Evolutionary conservation across 37 sponge, comb jelly and placozoan species (phyloP).

Genomic region (Spongilla lacustris): DNA sequence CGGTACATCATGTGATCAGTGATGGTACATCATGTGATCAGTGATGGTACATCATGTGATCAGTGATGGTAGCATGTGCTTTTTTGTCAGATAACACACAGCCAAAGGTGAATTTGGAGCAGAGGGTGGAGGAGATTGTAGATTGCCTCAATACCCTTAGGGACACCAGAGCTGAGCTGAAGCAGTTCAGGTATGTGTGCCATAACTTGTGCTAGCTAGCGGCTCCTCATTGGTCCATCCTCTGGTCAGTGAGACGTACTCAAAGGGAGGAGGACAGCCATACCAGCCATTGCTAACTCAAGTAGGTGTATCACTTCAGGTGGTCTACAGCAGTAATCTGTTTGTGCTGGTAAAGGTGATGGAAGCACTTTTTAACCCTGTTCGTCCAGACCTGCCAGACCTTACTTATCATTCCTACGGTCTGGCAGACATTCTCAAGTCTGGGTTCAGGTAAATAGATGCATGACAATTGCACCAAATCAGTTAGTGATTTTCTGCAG

Average conservation of each 20-base stretch:
- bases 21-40: neutral
- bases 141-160: conserved; percentile 13
- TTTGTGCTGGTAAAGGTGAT: conserved; percentile 26
- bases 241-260: conserved; percentile 2
- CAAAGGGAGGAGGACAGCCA: neutral
- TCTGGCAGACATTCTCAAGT: conserved; percentile 38
- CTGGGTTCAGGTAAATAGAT: conserved; percentile 55
- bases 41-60: neutral
- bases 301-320: neutral
- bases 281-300: conserved; percentile 41
- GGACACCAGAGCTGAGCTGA: conserved; percentile 28
- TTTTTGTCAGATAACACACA: neutral
- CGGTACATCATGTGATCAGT: neutral
- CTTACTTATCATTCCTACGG: conserved; percentile 64
- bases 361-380: conserved; percentile 56
- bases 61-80: neutral
- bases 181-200: conserved; percentile 44
- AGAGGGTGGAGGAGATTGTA: neutral
- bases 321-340: neutral
- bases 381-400: conserved; percentile 54
- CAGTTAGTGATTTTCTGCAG: conserved; percentile 18
- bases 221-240: neutral
- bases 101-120: neutral
- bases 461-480: neutral
- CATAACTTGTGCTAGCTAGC: neutral